Conservation (phyloP, 2,888 invertebrate genomes). For the Eurytoma adleriae region DNA sequence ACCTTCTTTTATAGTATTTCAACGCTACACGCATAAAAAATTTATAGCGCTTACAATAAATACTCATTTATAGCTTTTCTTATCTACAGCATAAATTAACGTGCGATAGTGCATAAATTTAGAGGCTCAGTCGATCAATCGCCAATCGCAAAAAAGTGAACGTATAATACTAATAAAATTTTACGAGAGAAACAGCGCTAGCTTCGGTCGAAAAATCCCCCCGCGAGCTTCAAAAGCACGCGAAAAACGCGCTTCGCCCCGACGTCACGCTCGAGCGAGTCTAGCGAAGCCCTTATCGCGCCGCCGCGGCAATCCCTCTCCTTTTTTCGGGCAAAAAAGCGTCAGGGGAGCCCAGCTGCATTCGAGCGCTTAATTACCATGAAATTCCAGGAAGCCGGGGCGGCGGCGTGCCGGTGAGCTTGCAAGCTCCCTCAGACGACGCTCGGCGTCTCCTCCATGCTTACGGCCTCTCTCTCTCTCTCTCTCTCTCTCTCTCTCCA, state of each 20-base stretch:
- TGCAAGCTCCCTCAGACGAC: constrained; percentile 32
- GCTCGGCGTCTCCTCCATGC: background rate
- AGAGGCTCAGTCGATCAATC: too few relatives aligned
- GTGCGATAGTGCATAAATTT: too few relatives aligned
- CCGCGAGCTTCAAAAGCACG: too few relatives aligned
- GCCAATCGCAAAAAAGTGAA: background rate
- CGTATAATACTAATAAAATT: too few relatives aligned
- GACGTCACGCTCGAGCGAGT: too few relatives aligned
- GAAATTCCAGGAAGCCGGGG: constrained; percentile 14
- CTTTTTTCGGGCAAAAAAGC: background rate
- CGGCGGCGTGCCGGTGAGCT: constrained; percentile 5
- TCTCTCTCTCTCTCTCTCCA: background rate
- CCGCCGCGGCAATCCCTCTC: background rate
- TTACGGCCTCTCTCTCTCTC: background rate
- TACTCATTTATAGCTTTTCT: too few relatives aligned
- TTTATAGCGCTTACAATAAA: too few relatives aligned
- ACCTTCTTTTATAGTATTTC: too few relatives aligned
- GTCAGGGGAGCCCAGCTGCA: background rate
- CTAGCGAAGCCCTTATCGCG: background rate
- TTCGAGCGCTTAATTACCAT: constrained; percentile 43
- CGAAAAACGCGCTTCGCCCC: background rate
- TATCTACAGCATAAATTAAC: too few relatives aligned
- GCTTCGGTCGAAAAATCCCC: too few relatives aligned
- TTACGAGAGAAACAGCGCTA: too few relatives aligned
- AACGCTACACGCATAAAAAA: too few relatives aligned